phyloP scores from a whole-genome alignment of 2,797 vertebrate species.

The Anabacerthia variegaticeps region DNA sequence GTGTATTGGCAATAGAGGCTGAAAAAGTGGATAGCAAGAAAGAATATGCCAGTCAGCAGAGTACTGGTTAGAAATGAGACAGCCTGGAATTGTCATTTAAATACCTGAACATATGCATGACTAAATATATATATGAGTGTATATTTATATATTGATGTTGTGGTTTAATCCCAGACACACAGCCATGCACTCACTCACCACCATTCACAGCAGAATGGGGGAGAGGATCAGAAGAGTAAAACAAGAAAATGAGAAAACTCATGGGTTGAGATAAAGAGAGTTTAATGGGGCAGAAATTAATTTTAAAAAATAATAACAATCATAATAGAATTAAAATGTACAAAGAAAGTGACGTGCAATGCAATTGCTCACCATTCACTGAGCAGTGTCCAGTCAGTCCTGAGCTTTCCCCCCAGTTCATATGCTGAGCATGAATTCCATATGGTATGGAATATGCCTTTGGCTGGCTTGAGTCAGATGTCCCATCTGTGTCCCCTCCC shows the following conservation, averaged over 20 bases:
- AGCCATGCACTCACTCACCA: fast-evolving
- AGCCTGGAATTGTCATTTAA: background rate
- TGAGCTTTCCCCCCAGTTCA: background rate
- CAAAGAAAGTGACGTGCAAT: background rate
- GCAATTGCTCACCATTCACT: background rate
- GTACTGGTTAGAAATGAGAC: background rate
- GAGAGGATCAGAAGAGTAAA: background rate
- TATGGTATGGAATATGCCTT: background rate
- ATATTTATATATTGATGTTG: background rate
- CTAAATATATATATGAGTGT: background rate
- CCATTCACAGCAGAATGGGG: background rate
- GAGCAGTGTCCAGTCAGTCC: background rate
- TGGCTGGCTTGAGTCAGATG: background rate
- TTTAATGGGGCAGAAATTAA: background rate
- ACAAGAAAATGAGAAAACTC: background rate
- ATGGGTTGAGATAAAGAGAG: background rate
- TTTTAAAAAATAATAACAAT: background rate
- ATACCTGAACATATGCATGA: background rate
- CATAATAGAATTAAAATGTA: background rate
- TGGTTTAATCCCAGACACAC: background rate
- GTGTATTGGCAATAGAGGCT: background rate
- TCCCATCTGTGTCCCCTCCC: background rate
- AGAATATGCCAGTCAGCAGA: background rate
- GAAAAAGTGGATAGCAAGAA: background rate
- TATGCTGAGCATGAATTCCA: background rate